Percentiles rank a stretch among this genome's conserved stretches.
phyloP scores from a whole-genome alignment of 2,888 invertebrate species.

The Plebejus melissa region DNA sequence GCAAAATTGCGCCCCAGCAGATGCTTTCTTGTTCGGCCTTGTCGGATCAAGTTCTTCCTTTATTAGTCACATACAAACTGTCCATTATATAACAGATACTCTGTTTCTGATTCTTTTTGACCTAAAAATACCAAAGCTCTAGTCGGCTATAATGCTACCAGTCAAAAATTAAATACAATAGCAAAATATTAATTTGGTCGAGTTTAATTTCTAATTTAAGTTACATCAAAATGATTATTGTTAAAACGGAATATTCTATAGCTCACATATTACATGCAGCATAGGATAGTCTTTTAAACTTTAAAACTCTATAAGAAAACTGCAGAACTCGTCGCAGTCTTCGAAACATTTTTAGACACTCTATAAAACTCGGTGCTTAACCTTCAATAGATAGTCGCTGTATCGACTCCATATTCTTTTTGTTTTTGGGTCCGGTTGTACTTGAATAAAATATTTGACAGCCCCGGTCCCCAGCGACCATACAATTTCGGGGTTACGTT shows the following conservation, averaged over 20 bases:
- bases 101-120: no score
- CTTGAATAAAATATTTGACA: constrained; percentile 7
- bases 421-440: constrained; percentile 17
- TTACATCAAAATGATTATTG: no score
- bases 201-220: no score
- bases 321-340: background rate
- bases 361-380: background rate
- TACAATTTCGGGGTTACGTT: background rate
- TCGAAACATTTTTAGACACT: background rate
- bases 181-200: no score
- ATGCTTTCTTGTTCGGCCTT: background rate
- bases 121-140: no score
- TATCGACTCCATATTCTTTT: constrained; percentile 4
- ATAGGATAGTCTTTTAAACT: background rate
- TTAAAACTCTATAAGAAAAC: background rate
- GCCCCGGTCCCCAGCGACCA: background rate
- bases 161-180: no score
- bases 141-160: no score
- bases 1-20: background rate
- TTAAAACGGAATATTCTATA: no score
- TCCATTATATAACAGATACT: background rate
- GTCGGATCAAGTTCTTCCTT: background rate
- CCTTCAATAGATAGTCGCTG: background rate
- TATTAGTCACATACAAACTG: background rate
- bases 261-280: no score